Evolutionary conservation across 2,113 vertebrate species (phyloP), one percentile per base, ranked within the genome.

Genomic region (Apistogramma diplotaenia): DNA sequence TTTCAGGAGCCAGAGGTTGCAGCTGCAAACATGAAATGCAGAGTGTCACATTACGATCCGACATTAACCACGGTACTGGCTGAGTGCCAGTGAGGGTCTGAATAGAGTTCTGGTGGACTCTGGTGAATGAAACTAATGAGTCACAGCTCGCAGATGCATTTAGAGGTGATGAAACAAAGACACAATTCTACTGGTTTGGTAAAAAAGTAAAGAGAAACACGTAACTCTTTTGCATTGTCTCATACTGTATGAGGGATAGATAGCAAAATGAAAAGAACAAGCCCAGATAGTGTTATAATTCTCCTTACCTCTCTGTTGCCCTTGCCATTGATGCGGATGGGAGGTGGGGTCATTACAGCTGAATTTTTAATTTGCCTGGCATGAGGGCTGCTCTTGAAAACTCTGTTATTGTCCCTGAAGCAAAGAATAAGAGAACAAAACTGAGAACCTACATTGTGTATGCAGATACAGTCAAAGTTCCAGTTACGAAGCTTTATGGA

Each of bases 261-360:
- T 12, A 2, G 10, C 5, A 11, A 21, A 37, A 8, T 37, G 55
- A 49, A 74, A 57, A 27, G 21, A 43, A 27, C 8, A 37, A 57
- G 4, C 9, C 9, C 37, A 65, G 61, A 65, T 65, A 29, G 33
- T 19, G 5, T 74, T 74, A 6, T 0, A 49, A 13, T 23, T 5
- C 37, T 43, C 4, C 95, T 89, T 83, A 97, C 97, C 96, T 97
- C 96, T 93, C 94, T 94, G 88, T 89, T 94, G 51, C 95, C 94
- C 70, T 93, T 94, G 54, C 94, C 91, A 5, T 96, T 94, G 4
- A 95, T 91, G 76, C 91, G 95, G 79, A 97, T 96, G 1, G 96
- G 96, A 16, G 96, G 96, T 0, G 96, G 96, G 0, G 95, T 97
- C 94, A 95, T 94, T 18, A 97, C 93, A 0, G 82, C 88, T 0